Conservation (phyloP, 2,888 invertebrate genomes). For the Mycalesis mineus region DNA sequence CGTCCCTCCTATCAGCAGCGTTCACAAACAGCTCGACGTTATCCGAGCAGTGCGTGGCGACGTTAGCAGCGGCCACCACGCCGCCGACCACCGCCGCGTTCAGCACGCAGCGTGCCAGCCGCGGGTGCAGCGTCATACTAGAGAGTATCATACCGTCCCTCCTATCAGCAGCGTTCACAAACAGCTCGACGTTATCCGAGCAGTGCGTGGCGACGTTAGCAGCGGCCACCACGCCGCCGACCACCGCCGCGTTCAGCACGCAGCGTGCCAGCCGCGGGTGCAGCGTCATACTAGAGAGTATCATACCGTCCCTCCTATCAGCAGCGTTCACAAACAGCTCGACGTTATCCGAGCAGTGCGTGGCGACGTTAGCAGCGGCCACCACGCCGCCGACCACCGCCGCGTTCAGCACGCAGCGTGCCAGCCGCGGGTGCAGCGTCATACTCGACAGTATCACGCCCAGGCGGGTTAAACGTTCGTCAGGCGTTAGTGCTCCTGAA, state of each 20-base stretch:
- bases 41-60: too few relatives aligned
- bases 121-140: slow-evolving; percentile 81
- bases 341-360: slow-evolving; percentile 60
- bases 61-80: slow-evolving; percentile 56
- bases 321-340: slow-evolving; percentile 75
- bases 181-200: slow-evolving; percentile 74
- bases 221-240: background rate
- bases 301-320: slow-evolving; percentile 15
- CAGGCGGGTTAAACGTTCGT: slow-evolving; percentile 81
- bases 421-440: slow-evolving; percentile 79
- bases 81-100: slow-evolving; percentile 75
- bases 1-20: too few relatives aligned
- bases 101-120: slow-evolving; percentile 79
- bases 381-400: slow-evolving; percentile 75
- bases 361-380: slow-evolving; percentile 38
- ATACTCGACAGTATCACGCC: slow-evolving; percentile 76
- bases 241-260: background rate
- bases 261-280: background rate
- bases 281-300: slow-evolving; percentile 37
- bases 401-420: slow-evolving; percentile 79
- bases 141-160: background rate
- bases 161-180: slow-evolving; percentile 57
- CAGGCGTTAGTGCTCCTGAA: slow-evolving; percentile 73
- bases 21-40: too few relatives aligned
- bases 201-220: slow-evolving; percentile 39